phyloP scores from a whole-genome alignment of 2,888 invertebrate genomes.

The Tetheella fluctuosa region DNA sequence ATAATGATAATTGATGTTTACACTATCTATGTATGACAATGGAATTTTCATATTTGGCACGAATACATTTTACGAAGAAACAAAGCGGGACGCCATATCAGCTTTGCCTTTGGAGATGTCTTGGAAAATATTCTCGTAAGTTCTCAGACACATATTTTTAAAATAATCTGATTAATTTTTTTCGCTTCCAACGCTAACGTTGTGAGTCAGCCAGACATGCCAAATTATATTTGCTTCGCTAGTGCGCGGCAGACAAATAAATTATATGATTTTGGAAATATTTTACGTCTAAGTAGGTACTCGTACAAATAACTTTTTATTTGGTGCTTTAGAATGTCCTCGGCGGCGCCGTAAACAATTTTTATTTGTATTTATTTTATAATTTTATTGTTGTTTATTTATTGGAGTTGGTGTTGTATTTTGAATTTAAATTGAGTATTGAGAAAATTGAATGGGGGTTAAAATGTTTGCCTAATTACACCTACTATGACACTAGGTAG shows the following conservation, averaged over 20 bases:
- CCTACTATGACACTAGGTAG: no score
- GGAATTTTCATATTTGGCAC: slow-evolving; percentile 72
- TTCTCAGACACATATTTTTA: slow-evolving; percentile 40
- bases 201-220: slow-evolving; percentile 15
- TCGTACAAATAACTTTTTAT: not conserved
- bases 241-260: slow-evolving; percentile 10
- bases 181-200: slow-evolving; percentile 22
- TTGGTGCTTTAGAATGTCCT: not conserved
- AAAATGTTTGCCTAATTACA: no score
- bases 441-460: no score
- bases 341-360: not conserved
- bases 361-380: not conserved
- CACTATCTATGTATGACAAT: slow-evolving; percentile 54
- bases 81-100: slow-evolving; percentile 60
- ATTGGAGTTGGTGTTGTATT: not conserved
- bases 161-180: slow-evolving; percentile 29
- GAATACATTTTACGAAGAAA: slow-evolving; percentile 56
- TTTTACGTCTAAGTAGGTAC: not conserved
- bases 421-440: not conserved
- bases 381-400: not conserved
- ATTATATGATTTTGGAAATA: not conserved
- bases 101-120: slow-evolving; percentile 71
- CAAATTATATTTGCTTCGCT: slow-evolving; percentile 12
- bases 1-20: slow-evolving; percentile 17
- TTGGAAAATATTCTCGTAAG: slow-evolving; percentile 79